Evolutionary conservation across 2,888 invertebrate genomes (phyloP).

Genomic region (Colletes collaris): DNA sequence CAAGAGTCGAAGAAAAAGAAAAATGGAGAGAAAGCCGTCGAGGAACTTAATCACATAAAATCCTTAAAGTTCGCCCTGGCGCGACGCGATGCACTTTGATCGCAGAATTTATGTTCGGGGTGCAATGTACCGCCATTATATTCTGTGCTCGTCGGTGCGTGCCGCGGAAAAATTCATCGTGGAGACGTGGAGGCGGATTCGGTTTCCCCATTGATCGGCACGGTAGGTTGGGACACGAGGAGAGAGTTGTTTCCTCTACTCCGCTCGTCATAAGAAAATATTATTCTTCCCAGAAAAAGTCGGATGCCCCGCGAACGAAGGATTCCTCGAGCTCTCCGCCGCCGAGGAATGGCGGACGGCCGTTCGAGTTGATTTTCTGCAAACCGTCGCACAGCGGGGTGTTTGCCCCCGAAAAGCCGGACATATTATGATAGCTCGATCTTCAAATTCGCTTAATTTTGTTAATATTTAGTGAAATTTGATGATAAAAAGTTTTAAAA

Average conservation of each 20-base stretch:
- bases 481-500: too few relatives aligned
- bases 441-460: too few relatives aligned
- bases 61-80: conserved; percentile 72
- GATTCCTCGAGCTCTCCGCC: conserved; percentile 43
- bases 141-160: conserved; percentile 71
- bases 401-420: too few relatives aligned
- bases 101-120: conserved; percentile 72
- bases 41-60: conserved; percentile 77
- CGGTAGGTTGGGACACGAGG: conserved; percentile 54
- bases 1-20: conserved; percentile 14
- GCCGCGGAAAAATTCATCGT: conserved; percentile 73
- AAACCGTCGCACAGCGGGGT: neutral
- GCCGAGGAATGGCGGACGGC: neutral
- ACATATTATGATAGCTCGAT: too few relatives aligned
- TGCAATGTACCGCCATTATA: conserved; percentile 75
- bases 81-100: conserved; percentile 73
- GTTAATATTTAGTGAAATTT: too few relatives aligned
- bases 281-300: conserved; percentile 68
- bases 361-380: conserved; percentile 37
- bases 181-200: conserved; percentile 66
- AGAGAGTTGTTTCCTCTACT: conserved; percentile 56
- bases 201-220: conserved; percentile 64
- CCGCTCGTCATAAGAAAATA: conserved; percentile 68
- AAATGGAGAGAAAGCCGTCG: conserved; percentile 40
- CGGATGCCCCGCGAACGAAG: conserved; percentile 35